phyloP scores from a whole-genome alignment of 1,140 invertebrate genomes.

The Drosophila ironensis region DNA sequence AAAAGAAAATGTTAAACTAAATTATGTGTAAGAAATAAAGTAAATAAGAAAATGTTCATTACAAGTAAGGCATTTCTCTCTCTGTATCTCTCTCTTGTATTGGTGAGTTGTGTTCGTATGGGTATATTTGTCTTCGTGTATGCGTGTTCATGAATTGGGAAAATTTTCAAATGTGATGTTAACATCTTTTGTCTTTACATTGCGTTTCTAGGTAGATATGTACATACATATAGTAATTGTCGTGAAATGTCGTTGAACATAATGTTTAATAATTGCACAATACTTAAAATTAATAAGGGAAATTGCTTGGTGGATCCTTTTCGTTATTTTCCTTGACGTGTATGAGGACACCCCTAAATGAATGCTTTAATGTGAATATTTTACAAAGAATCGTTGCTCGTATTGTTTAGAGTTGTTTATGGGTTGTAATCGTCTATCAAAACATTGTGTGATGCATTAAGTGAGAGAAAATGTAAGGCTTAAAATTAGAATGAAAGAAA shows the following conservation, averaged over 20 bases:
- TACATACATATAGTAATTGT: conserved; percentile 48
- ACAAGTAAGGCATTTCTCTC: conserved; percentile 52
- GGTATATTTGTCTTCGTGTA: conserved; percentile 20
- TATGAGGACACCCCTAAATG: conserved; percentile 45
- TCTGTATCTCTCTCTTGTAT: too few relatives aligned
- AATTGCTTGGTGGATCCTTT: conserved; percentile 19
- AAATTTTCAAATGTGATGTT: conserved; percentile 59
- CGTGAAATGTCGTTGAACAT: conserved; percentile 33
- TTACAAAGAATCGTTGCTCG: conserved; percentile 56
- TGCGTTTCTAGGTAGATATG: conserved; percentile 48
- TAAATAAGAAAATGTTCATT: conserved; percentile 55
- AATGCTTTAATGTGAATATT: conserved; percentile 42
- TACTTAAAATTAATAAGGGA: conserved; percentile 66
- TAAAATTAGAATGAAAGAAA: conserved; percentile 64
- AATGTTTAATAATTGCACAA: conserved; percentile 63
- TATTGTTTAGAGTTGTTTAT: conserved; percentile 16
- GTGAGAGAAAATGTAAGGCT: conserved; percentile 57
- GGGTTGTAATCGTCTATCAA: conserved; percentile 11
- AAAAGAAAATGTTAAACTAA: conserved; percentile 52
- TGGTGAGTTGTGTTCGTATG: conserved; percentile 32
- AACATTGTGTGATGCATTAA: conserved; percentile 65
- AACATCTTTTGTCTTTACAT: conserved; percentile 49
- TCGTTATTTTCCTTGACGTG: not conserved
- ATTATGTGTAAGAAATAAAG: conserved; percentile 55
- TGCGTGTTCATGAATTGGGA: conserved; percentile 30